Base-by-base conservation (phyloP, 2,888 invertebrate species). In the Abrostola tripartita region DNA sequence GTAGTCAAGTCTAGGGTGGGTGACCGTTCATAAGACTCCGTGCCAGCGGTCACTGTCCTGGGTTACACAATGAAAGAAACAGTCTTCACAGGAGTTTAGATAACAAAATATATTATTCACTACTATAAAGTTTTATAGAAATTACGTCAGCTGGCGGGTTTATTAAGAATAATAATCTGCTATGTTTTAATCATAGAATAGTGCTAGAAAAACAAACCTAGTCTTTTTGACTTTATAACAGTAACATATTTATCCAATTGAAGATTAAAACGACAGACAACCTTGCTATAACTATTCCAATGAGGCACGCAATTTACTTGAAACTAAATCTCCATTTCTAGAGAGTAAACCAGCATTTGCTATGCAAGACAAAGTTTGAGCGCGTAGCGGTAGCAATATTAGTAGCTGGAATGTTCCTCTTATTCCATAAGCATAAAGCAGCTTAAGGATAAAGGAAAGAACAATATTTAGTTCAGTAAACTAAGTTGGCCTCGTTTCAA, bases 401-500 rank as follows among this genome's bases (percentile, higher is more conserved):
- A n/a, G 6, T 36, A 53, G 47, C 56, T 2, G 36, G 44, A 37
- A 5, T 5, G 52, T 37, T 57, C 14, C 12, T 38, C 36, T 52
- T 40, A 57, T 55, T 50, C 38, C 42, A 60, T 50, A 58, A 56
- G 12, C 24, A 49, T 49, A 24, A 61, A 67, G n/a, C 53, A 57
- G 38, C 14, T 55, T 37, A 47, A 55, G 72, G 57, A 68, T 68
- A 68, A 64, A 72, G 38, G 47, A 72, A 61, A 68, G 52, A 7
- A 67, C 41, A 68, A 55, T 72, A 73, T 72, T 68, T 59, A 59
- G 64, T 52, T 64, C 52, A 7, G 50, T 50, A 53, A 73, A 76
- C 62, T 63, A 61, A 63, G 62, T 74, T 74, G 63, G 37, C 70
- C 65, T 50, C 62, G 62, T 75, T 77, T 53, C 47, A 44, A 65